Conservation (phyloP, 2,888 invertebrate species). For the Arge pagana region DNA sequence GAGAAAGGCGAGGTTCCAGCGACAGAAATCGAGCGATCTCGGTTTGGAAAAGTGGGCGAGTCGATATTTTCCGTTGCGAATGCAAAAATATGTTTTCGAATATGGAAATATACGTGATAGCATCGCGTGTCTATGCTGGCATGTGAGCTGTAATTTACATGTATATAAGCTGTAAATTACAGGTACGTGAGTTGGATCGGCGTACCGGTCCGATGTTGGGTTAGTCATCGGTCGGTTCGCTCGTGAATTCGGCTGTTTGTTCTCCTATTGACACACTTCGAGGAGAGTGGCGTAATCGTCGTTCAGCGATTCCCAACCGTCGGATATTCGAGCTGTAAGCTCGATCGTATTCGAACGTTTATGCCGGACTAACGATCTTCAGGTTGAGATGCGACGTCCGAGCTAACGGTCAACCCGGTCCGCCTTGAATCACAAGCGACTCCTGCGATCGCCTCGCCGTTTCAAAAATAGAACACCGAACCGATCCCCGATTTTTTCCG, state of each 20-base stretch:
- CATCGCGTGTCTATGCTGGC: no score
- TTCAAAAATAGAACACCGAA: slow-evolving; percentile 11
- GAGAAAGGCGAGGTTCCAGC: no score
- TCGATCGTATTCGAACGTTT: background rate
- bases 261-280: slow-evolving; percentile 53
- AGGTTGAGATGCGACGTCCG: slow-evolving; percentile 14
- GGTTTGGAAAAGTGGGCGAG: no score
- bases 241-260: slow-evolving; percentile 44
- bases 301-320: slow-evolving; percentile 15
- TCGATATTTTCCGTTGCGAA: no score
- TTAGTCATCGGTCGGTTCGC: slow-evolving; percentile 11
- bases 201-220: background rate
- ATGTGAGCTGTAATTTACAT: no score
- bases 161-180: no score
- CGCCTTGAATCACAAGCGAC: slow-evolving; percentile 17
- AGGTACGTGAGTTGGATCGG: background rate
- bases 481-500: background rate
- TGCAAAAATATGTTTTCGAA: no score
- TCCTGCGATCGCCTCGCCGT: background rate
- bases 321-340: background rate
- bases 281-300: slow-evolving; percentile 33
- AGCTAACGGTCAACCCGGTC: slow-evolving; percentile 15
- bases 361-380: background rate
- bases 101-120: no score
- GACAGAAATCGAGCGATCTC: no score